Conservation (phyloP, 2,113 vertebrate genomes). For the Pseudolaguvia tuberculata region DNA sequence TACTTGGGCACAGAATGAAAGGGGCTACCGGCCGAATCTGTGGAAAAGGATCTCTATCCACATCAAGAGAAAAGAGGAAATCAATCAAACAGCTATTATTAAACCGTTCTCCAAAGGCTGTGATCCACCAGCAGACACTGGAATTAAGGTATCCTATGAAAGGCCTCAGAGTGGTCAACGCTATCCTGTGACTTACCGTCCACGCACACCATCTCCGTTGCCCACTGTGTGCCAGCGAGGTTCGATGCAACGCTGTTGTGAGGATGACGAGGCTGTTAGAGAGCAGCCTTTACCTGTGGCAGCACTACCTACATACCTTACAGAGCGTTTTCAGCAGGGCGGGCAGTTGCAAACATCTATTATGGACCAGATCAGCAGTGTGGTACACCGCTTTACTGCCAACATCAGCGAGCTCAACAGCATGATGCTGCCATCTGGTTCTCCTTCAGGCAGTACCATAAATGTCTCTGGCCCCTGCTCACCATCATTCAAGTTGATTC, state of each 20-base stretch:
- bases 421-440: constrained; percentile 84
- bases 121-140: constrained; percentile 61
- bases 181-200: constrained; percentile 67
- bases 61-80: constrained; percentile 87
- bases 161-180: constrained; percentile 73
- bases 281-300: constrained; percentile 39
- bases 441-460: constrained; percentile 50
- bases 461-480: constrained; percentile 68
- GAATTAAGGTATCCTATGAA: constrained; percentile 69
- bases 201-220: constrained; percentile 77
- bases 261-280: constrained; percentile 66
- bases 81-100: constrained; percentile 94
- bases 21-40: constrained; percentile 82
- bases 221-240: constrained; percentile 76
- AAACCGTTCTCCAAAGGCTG: constrained; percentile 90
- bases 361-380: constrained; percentile 97
- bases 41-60: constrained; percentile 95
- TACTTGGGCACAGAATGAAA: constrained; percentile 87
- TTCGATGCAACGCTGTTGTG: constrained; percentile 62
- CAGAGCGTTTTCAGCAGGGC: constrained; percentile 70
- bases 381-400: constrained; percentile 93
- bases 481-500: constrained; percentile 70
- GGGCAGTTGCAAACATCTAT: constrained; percentile 82
- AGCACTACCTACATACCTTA: constrained; percentile 66
- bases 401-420: constrained; percentile 95